These are phyloP conservation scores for Diprion similis DNA, from an alignment of 1,140 invertebrate species.

Conservation along the genomic window DNA sequence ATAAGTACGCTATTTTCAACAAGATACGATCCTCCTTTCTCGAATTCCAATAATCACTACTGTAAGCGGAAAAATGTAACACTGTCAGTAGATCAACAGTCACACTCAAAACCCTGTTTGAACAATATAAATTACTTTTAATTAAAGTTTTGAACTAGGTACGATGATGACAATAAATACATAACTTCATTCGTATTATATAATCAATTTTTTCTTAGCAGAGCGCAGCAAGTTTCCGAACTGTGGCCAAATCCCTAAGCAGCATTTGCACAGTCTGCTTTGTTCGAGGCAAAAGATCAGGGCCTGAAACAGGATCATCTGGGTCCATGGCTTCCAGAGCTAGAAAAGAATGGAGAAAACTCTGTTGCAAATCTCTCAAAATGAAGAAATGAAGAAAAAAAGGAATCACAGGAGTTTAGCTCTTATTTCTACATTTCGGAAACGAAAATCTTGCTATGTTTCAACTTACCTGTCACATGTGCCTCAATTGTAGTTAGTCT, in stretches of 20 bases:
- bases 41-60: too few relatives aligned
- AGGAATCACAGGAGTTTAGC: not conserved
- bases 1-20: too few relatives aligned
- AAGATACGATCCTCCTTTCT: too few relatives aligned
- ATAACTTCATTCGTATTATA: not conserved
- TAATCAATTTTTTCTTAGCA: conserved; percentile 36
- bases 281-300: conserved; percentile 54
- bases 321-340: conserved; percentile 59
- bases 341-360: conserved; percentile 27
- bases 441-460: not conserved
- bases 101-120: too few relatives aligned
- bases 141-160: too few relatives aligned
- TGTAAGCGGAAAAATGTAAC: too few relatives aligned
- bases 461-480: conserved; percentile 72
- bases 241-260: conserved; percentile 62
- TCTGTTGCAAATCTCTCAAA: too few relatives aligned
- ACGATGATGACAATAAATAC: not conserved
- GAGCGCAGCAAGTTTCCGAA: conserved; percentile 60
- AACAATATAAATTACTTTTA: too few relatives aligned
- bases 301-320: conserved; percentile 42
- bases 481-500: conserved; percentile 78
- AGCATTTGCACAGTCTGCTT: conserved; percentile 67
- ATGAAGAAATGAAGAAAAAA: not conserved
- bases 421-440: not conserved
- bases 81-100: too few relatives aligned